These are phyloP conservation scores for Butastur rufipennis DNA, from an alignment of 2,113 vertebrate genomes.

Conservation along the genomic window DNA sequence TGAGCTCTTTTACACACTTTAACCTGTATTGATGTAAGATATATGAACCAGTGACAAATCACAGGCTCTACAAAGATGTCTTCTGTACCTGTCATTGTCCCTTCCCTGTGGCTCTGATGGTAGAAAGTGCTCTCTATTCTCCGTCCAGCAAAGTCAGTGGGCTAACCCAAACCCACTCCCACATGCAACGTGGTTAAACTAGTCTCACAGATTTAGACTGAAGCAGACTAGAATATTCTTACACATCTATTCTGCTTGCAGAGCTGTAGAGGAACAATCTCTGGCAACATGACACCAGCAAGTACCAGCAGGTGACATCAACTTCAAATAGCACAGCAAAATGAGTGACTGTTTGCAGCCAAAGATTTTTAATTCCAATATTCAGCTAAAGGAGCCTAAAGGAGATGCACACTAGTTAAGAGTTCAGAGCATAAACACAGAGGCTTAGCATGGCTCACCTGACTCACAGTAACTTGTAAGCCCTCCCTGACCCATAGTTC, in stretches of 20 bases:
- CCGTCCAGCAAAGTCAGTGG: neutral
- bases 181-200: neutral
- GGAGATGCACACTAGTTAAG: neutral
- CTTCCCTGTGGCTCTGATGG: neutral
- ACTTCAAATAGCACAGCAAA: neutral
- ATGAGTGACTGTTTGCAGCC: fast-evolving
- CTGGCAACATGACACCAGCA: neutral
- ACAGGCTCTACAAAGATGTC: neutral
- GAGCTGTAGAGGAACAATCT: neutral
- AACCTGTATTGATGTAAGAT: neutral
- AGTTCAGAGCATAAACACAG: neutral
- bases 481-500: neutral
- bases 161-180: neutral
- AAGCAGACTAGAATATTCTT: neutral
- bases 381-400: neutral
- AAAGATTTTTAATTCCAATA: neutral
- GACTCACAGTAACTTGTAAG: neutral
- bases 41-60: neutral
- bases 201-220: neutral
- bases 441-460: neutral
- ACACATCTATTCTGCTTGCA: neutral
- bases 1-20: neutral
- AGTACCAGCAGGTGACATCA: neutral
- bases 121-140: neutral
- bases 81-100: neutral